Evolutionary conservation across 2,888 invertebrate genomes (phyloP).

Genomic region (Ametastegia equiseti): DNA sequence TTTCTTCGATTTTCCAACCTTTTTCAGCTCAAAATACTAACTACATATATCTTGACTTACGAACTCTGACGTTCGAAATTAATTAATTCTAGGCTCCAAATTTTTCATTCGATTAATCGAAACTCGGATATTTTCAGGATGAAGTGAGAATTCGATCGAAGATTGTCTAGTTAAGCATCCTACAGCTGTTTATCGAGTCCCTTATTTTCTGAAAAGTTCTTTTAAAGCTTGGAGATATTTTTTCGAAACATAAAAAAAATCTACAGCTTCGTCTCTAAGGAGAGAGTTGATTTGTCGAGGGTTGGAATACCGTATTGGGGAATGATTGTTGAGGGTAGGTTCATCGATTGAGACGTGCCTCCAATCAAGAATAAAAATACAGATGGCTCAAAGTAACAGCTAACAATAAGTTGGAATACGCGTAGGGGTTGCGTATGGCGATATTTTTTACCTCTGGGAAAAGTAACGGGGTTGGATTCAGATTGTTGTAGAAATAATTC

Average conservation of each 20-base stretch:
- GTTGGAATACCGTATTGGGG: no score
- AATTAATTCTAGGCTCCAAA: no score
- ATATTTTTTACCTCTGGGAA: conserved; percentile 6
- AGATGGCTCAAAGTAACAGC: conserved; percentile 43
- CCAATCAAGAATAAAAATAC: conserved; percentile 62
- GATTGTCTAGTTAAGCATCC: no score
- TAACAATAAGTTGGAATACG: conserved; percentile 18
- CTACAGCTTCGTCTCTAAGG: not conserved
- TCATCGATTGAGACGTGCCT: conserved; percentile 59
- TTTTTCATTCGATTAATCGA: no score
- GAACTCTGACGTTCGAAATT: no score
- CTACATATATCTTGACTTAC: no score
- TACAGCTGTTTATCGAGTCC: no score
- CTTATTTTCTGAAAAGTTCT: no score
- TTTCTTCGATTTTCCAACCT: not conserved
- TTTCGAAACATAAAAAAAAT: no score
- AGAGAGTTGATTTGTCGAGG: not conserved
- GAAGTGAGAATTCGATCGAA: no score
- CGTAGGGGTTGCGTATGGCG: not conserved
- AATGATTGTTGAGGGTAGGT: not conserved
- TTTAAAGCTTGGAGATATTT: no score
- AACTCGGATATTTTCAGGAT: no score
- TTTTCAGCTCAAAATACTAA: not conserved
- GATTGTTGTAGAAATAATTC: not conserved
- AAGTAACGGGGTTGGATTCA: not conserved